A percentile compares a stretch with the other conserved stretches of the same genome.
These are phyloP conservation scores for Pelusios castaneus DNA, from an alignment of 2,113 vertebrate species.

Conservation along the genomic window DNA sequence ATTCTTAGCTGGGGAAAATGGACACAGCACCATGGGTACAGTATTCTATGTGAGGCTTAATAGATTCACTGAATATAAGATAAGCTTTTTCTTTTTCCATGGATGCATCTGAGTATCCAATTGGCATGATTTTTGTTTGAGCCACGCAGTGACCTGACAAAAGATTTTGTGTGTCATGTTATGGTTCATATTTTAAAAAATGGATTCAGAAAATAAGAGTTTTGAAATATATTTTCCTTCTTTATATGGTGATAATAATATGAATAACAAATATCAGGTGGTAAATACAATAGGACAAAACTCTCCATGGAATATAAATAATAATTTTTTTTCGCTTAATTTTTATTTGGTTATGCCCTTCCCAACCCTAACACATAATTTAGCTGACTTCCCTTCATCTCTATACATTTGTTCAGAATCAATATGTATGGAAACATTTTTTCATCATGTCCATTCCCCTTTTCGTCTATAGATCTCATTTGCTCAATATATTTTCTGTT, in stretches of 20 bases:
- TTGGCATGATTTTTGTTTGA: background rate
- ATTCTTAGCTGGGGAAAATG: background rate
- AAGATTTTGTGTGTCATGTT: background rate
- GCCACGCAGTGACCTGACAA: background rate
- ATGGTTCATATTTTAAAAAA: background rate
- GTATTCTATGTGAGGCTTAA: background rate
- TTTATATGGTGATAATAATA: background rate
- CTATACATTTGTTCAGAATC: conserved; percentile 17
- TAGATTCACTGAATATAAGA: background rate
- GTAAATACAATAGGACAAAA: background rate
- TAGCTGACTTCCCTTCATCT: conserved; percentile 6
- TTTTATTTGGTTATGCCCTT: conserved; percentile 1
- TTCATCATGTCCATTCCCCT: background rate
- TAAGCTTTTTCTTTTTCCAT: background rate
- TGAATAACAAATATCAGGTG: background rate
- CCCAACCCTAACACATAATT: conserved; percentile 35
- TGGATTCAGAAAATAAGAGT: background rate
- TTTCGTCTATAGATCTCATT: conserved; percentile 9
- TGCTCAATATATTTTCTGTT: background rate
- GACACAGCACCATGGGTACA: fast-evolving
- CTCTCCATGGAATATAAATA: background rate
- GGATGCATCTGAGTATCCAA: background rate
- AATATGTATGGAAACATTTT: conserved; percentile 2
- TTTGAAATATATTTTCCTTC: background rate
- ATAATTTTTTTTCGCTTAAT: background rate